Evolutionary conservation across 1,140 invertebrate genomes (phyloP), one percentile per base, ranked within the genome.

Genomic region (Carcinoscorpius rotundicauda): DNA sequence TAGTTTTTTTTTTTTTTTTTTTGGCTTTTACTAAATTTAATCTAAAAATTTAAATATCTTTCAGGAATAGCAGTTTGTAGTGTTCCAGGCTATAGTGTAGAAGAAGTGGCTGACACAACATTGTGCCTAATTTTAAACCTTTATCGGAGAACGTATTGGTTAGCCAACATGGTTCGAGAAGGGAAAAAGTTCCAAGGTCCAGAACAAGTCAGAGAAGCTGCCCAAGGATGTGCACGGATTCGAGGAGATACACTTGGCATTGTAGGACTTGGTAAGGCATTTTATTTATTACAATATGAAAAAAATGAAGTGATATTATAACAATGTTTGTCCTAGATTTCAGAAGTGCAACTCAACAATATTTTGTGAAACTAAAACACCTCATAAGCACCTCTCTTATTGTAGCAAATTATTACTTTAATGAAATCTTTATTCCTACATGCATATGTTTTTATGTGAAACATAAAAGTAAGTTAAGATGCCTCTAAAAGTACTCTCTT

Each of bases 81-180:
- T 83, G 96, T 99, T 62, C 96, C 96, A 67, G 95, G 94, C 58
- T 98, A 97, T 81, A 97, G 96, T 66, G 93, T 99, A 9, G 97
- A 99, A 79, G 97, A 99, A 82, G 96, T 98, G 62, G 97, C 97
- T 11, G 97, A 99, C 79, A 96, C 96, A 71, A 98, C 97, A 51
- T 82, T 99, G 76, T 98, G 95, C 81, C 87, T 98, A 77, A 98
- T 99, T 78, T 81, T 99, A 69, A 98, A 98, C 82, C 83, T 99
- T 61, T 99, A 99, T 80, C 85, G 97, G 75, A 88, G 96, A 78
- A 99, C 97, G 66, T 98, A 93, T 80, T 99, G 95, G 95, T 81
- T 98, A 71, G 95, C 96, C 64, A 98, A 97, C 77, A 94, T 96
- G 89, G 93, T 99, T 66, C 83, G 91, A 61, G 94, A 97, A 77